These are phyloP conservation scores for Lepus timidus DNA, from an alignment of 2,113 vertebrate species.

Conservation along the genomic window DNA sequence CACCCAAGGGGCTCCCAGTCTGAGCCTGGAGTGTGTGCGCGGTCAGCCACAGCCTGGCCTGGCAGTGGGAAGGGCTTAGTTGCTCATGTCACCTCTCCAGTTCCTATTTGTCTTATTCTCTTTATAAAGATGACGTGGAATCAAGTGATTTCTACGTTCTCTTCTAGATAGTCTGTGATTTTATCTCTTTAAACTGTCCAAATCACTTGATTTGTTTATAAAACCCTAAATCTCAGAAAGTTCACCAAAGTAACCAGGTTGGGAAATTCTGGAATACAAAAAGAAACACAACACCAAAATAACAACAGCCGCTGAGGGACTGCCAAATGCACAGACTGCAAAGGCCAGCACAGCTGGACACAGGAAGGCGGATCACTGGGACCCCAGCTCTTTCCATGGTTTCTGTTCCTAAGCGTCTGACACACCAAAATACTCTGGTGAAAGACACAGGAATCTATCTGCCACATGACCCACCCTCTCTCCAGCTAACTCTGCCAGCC, in stretches of 20 bases:
- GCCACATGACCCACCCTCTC: not conserved
- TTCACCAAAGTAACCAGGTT: conserved; percentile 31
- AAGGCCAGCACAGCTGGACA: not conserved
- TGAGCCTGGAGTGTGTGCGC: not conserved
- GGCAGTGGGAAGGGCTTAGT: not conserved
- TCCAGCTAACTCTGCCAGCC: not conserved
- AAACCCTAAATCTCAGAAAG: conserved; percentile 51
- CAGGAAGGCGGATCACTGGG: not conserved
- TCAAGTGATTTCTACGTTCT: conserved; percentile 23
- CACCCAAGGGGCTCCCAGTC: not conserved
- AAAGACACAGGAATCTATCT: not conserved
- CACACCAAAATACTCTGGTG: not conserved
- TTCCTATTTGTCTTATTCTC: not conserved
- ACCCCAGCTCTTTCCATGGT: not conserved
- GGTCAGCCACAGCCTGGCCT: not conserved
- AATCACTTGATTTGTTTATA: conserved; percentile 15
- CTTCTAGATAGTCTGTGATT: not conserved
- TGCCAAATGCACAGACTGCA: not conserved
- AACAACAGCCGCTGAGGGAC: not conserved
- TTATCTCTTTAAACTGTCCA: conserved; percentile 14
- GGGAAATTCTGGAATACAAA: conserved; percentile 23
- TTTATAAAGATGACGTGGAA: conserved; percentile 17
- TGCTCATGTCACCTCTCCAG: not conserved
- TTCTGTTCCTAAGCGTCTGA: not conserved
- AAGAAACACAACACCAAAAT: conserved; percentile 1